A percentile compares a stretch with the other conserved stretches of the same genome.
These are phyloP conservation scores for Heliothis virescens DNA, from an alignment of 1,140 invertebrate species.

Conservation along the genomic window DNA sequence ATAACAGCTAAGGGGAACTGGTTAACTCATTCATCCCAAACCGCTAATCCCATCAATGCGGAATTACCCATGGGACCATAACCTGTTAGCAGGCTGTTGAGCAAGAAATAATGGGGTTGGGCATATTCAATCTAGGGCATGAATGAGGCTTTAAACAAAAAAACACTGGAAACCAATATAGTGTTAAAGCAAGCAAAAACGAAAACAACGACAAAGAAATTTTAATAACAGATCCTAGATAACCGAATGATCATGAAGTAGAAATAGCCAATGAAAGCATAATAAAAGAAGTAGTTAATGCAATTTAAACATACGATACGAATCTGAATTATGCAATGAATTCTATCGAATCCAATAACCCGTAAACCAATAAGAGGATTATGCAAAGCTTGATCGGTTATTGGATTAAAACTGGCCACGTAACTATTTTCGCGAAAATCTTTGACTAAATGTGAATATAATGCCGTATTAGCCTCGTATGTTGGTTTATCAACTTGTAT, in stretches of 20 bases:
- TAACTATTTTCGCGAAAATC: constrained; percentile 35
- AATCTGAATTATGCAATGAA: constrained; percentile 44
- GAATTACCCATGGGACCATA: constrained; percentile 38
- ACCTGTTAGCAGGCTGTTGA: constrained; percentile 33
- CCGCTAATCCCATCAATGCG: constrained; percentile 29
- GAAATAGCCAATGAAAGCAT: neutral
- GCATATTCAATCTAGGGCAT: constrained; percentile 14
- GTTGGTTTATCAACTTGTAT: constrained; percentile 22
- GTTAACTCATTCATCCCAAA: constrained; percentile 40
- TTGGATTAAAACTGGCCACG: constrained; percentile 58
- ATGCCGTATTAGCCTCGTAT: constrained; percentile 19
- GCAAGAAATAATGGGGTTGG: constrained; percentile 14
- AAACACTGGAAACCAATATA: neutral
- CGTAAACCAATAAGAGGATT: constrained; percentile 62
- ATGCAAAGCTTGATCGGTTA: constrained; percentile 70
- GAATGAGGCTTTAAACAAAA: neutral
- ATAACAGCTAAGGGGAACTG: constrained; percentile 2
- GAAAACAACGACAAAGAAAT: neutral
- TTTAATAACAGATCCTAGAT: neutral
- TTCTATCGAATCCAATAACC: constrained; percentile 35
- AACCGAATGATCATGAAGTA: neutral
- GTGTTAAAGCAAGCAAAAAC: neutral
- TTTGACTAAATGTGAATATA: constrained; percentile 30
- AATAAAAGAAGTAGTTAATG: neutral
- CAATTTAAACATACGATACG: neutral